Base-by-base conservation (phyloP, 2,113 vertebrate genomes). In the Dissostichus mawsoni region DNA sequence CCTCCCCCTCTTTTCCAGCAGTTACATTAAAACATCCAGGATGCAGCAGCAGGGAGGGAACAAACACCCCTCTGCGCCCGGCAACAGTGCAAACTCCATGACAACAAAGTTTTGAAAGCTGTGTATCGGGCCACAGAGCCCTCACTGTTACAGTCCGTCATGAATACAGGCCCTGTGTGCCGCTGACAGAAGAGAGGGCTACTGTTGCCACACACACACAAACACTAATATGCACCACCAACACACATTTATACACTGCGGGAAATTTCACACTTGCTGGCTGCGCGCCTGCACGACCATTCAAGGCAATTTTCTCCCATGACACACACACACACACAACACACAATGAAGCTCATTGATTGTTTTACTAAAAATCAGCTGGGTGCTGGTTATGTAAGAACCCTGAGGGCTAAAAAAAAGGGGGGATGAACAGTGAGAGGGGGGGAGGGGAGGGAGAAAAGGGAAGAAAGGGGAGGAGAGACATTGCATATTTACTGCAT, bases 301-400 rank as follows among this genome's bases (percentile, higher is more conserved):
- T 86, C 81, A 84, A 25, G 70, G 64, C 33, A 0, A 53, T 85
- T 78, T 80, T 45, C 58, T 67, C 68, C 61, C 7, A 45, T 45
- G 6, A 74, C 4, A 68, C 72, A 65, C 78, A 81, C 33, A 56
- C 33, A 56, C 20, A 45, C 68, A 23, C 66, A n/a, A 68, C 17
- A 50, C 86, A 91, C 88, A 92, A 80, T 81, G 82, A 61, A n/a
- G 70, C 81, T 65, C 82, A 86, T 90, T 93, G 90, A 92, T 90
- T 69, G 67, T 76, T 72, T 75, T 57, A 78, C 81, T 77, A 84
- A 89, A 87, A 86, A 85, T 89, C 92, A 93, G 89, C 89, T 86
- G 92, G 86, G 69, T 67, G 79, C 81, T 65, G 74, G 74, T 94
- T 93, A 93, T 88, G 82, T 29, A 94, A 92, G 83, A 89, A 18